Percentiles rank a stretch among this genome's conserved stretches.
Evolutionary conservation across 2,113 vertebrate species (phyloP).

Genomic region (Myiozetetes cayanensis): DNA sequence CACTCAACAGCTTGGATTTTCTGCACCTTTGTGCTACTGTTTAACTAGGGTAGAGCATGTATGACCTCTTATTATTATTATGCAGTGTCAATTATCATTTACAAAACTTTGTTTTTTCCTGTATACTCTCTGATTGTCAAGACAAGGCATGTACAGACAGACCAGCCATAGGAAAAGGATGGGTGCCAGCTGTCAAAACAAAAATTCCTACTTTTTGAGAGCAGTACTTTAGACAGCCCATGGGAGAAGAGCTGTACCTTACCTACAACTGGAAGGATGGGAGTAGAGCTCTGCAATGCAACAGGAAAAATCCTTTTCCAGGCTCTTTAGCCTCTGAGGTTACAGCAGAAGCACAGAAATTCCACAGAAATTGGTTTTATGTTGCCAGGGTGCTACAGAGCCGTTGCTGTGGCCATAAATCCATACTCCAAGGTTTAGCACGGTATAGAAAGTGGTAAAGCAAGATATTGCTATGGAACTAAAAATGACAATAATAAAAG

Average conservation of each 20-base stretch:
- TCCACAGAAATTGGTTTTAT: background rate
- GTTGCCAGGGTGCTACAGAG: background rate
- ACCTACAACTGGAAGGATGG: background rate
- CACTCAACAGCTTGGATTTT: background rate
- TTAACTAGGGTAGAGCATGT: background rate
- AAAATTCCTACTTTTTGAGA: background rate
- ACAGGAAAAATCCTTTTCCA: background rate
- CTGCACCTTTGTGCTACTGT: background rate
- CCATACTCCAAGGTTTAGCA: background rate
- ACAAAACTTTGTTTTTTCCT: background rate
- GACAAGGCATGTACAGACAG: background rate
- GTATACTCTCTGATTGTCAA: background rate
- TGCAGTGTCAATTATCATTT: background rate
- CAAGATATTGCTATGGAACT: background rate
- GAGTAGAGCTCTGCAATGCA: background rate
- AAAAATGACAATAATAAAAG: background rate
- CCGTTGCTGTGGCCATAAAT: background rate
- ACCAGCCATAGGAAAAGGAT: background rate
- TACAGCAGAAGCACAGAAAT: background rate
- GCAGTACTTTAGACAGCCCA: background rate
- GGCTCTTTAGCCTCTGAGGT: background rate
- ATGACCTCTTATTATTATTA: background rate
- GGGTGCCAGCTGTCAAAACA: background rate
- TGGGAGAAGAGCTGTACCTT: background rate
- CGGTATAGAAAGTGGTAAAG: background rate